Evolutionary conservation across 2,797 vertebrate species (phyloP), one percentile per base, ranked within the genome.

Genomic region (Darevskia mixta): DNA sequence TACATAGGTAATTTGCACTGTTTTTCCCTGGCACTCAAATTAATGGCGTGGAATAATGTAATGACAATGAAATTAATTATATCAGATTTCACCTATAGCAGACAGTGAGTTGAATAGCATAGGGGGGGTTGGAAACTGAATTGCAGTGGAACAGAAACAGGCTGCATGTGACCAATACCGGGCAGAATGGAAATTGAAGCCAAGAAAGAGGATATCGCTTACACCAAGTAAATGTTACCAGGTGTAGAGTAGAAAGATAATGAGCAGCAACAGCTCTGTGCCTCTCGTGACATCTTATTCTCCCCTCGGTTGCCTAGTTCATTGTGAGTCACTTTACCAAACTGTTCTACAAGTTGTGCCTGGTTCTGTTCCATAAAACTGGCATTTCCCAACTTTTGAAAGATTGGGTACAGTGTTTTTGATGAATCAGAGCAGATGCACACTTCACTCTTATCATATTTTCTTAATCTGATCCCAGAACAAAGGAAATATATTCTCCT

Each of bases 261-360:
- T 32, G 25, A 27, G 9, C 6, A 27, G 17, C 8, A 32, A 15
- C 78, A 79, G 58, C 55, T 64, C 32, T 66, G 4, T 41, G 58
- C 35, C 3, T 58, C n/a, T 61, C 23, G 5, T 27, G 64, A 38
- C 61, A 38, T 66, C 79, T 81, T 66, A n/a, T 18, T 86, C 76
- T 90, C 93, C 93, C 82, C 87, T 77, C 23, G 81, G 90, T 95
- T 95, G 95, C 93, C 91, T 95, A 96, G 96, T 95, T 94, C 94
- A 95, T 95, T 87, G 89, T 58, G 93, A 81, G 88, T 32, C 71
- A 86, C 92, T 95, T 96, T 95, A 96, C 91, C 95, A 94, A 96
- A 95, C 94, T 77, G 82, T 45, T 86, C 84, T 83, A 86, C 94
- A 75, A 79, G 89, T 88, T 85, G 71, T 0, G 32, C 80, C 90